phyloP scores from a whole-genome alignment of 2,888 invertebrate genomes.

The Brenthis ino region DNA sequence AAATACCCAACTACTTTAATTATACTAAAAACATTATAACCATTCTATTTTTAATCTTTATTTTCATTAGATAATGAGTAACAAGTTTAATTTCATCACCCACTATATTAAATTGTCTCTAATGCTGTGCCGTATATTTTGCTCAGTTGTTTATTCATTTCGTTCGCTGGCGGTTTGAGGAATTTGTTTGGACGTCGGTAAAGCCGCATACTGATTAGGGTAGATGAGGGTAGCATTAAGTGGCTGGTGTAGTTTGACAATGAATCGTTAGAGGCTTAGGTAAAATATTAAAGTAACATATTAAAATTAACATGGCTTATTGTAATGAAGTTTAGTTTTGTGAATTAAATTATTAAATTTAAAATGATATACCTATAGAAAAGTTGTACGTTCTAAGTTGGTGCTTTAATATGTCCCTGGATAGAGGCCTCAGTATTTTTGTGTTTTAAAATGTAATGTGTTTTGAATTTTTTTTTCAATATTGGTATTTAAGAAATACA shows the following conservation, averaged over 20 bases:
- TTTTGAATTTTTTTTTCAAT: too few species aligned
- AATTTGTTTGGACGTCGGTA: slow-evolving; percentile 31
- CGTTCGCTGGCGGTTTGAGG: slow-evolving; percentile 26
- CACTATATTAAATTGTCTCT: slow-evolving; percentile 16
- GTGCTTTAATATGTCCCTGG: too few species aligned
- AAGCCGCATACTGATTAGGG: slow-evolving; percentile 39
- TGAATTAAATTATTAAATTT: background rate
- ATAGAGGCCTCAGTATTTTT: too few species aligned
- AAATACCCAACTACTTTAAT: too few species aligned
- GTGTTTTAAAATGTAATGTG: too few species aligned
- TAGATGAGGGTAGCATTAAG: slow-evolving; percentile 30
- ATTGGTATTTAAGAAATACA: too few species aligned
- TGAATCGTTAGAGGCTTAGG: background rate
- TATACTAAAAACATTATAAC: too few species aligned
- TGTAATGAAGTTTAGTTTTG: background rate
- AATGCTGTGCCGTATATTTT: slow-evolving; percentile 21
- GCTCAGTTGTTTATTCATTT: slow-evolving; percentile 33
- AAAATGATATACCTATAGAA: background rate
- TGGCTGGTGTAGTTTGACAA: slow-evolving; percentile 18
- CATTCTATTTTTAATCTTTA: too few species aligned
- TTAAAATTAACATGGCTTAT: slow-evolving; percentile 1
- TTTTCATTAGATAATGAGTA: background rate
- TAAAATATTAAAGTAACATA: background rate
- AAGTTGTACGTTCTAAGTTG: background rate
- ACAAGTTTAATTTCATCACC: background rate